Base-by-base conservation (phyloP, 1,140 invertebrate genomes). In the Bombus ignitus region DNA sequence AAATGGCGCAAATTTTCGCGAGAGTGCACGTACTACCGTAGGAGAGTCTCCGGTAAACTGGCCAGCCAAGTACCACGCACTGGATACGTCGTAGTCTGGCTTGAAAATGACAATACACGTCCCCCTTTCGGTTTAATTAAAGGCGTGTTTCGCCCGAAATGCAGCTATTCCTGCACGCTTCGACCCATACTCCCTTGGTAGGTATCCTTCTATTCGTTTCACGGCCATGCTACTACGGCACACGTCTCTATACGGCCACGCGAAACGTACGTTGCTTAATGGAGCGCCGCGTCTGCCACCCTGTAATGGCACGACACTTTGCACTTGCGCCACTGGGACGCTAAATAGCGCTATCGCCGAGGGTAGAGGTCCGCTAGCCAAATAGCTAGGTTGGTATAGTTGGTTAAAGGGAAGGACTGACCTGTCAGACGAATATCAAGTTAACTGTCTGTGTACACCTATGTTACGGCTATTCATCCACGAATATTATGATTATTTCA, bases 71-170 rank as follows among this genome's bases (percentile, higher is more conserved):
- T 80, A 87, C 76, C 78, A 37, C 70, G 81, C 68, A 72, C 75
- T 65, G 87, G 76, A 87, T 87, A 65, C 84, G 59, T 83, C 77
- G 77, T 81, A 66, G 70, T 53, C 81, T 83, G 77, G 75, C 83
- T 62, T 76, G 53, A 70, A 88, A 92, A 92, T 92, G 91, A 92
- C 92, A 92, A 91, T 90, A 90, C 92, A 88, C 86, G 85, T 87
- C 90, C 83, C 87, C 91, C 91, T 91, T 91, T 91, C 81, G 84
- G 89, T 91, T 92, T 92, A 91, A 92, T 92, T 92, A 92, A 92
- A 91, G 91, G 88, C 90, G 72, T 82, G 83, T 80, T 91, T 86
- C 83, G 87, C 77, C 25, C 88, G 74, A 85, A 89, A 90, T 86
- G 89, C 84, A 83, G 83, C 88, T 65, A 85, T 85, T 84, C 42